phyloP scores from a whole-genome alignment of 2,113 vertebrate species.

The Leiothrix lutea region DNA sequence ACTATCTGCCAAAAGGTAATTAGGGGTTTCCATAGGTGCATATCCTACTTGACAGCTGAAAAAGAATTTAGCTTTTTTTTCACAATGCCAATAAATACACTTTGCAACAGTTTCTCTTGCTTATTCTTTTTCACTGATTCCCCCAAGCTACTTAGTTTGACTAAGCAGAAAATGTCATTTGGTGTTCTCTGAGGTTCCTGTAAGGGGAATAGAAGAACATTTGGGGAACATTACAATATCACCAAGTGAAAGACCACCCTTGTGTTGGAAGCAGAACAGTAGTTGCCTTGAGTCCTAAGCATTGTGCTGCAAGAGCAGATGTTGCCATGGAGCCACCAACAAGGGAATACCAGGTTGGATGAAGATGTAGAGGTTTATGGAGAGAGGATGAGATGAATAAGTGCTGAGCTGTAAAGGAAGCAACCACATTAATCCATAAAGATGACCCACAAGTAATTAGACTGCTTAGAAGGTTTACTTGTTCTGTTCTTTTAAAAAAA shows the following conservation, averaged over 20 bases:
- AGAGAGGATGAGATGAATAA: not conserved
- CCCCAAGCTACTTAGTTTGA: not conserved
- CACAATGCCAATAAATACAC: not conserved
- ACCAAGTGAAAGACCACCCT: fast-evolving
- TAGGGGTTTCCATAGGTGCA: not conserved
- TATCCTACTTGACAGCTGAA: not conserved
- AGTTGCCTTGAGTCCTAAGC: not conserved
- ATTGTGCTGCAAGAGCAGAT: not conserved
- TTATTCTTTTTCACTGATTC: not conserved
- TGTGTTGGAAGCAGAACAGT: not conserved
- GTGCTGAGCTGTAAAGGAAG: not conserved
- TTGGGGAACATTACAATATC: not conserved
- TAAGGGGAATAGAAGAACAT: not conserved
- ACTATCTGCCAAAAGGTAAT: not conserved
- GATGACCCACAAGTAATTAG: not conserved
- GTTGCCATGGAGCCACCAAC: not conserved
- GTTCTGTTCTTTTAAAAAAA: not conserved
- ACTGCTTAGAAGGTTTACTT: not conserved
- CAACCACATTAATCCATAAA: not conserved
- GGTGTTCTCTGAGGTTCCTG: not conserved
- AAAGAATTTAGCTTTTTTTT: not conserved
- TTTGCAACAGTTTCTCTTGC: not conserved
- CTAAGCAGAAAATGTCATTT: not conserved
- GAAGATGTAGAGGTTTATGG: not conserved
- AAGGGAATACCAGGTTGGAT: not conserved